Conservation (phyloP, 2,888 invertebrate genomes). For the Mythimna impura region DNA sequence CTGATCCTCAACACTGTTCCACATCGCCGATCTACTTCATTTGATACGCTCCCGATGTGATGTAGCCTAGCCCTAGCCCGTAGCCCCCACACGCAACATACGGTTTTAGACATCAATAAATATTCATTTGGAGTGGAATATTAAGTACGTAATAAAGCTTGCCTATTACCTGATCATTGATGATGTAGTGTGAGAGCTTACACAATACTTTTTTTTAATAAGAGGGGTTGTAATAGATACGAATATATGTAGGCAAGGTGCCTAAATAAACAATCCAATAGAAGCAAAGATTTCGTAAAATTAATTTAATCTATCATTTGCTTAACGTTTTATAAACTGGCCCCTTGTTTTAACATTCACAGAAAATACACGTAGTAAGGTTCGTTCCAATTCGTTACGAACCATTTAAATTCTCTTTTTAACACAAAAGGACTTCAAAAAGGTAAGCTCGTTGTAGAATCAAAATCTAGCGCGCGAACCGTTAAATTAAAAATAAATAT, state of each 20-base stretch:
- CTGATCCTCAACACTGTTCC: slow-evolving; percentile 75
- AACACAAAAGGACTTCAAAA: slow-evolving; percentile 83
- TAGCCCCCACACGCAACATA: slow-evolving; percentile 79
- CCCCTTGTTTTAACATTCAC: slow-evolving; percentile 49
- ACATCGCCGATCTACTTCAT: slow-evolving; percentile 80
- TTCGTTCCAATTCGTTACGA: slow-evolving; percentile 76
- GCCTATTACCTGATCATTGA: slow-evolving; percentile 56
- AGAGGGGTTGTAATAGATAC: neutral
- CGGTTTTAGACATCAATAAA: slow-evolving; percentile 74
- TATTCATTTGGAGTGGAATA: slow-evolving; percentile 68
- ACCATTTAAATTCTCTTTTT: slow-evolving; percentile 76
- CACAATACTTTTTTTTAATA: slow-evolving; percentile 8
- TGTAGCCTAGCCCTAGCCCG: too few species aligned
- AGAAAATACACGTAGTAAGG: slow-evolving; percentile 62
- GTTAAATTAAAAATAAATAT: slow-evolving; percentile 91
- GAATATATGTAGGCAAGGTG: slow-evolving; percentile 1
- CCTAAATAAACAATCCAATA: slow-evolving; percentile 23
- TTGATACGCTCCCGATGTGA: slow-evolving; percentile 79
- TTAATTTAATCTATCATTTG: slow-evolving; percentile 51
- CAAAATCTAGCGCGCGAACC: slow-evolving; percentile 86
- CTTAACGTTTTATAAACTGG: slow-evolving; percentile 40
- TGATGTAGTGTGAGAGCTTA: slow-evolving; percentile 10
- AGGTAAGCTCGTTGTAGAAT: slow-evolving; percentile 83
- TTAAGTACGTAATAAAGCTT: slow-evolving; percentile 55
- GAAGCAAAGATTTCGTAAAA: slow-evolving; percentile 35